These are phyloP conservation scores for Pagetopsis macropterus DNA, from an alignment of 2,797 vertebrate species.

Conservation along the genomic window DNA sequence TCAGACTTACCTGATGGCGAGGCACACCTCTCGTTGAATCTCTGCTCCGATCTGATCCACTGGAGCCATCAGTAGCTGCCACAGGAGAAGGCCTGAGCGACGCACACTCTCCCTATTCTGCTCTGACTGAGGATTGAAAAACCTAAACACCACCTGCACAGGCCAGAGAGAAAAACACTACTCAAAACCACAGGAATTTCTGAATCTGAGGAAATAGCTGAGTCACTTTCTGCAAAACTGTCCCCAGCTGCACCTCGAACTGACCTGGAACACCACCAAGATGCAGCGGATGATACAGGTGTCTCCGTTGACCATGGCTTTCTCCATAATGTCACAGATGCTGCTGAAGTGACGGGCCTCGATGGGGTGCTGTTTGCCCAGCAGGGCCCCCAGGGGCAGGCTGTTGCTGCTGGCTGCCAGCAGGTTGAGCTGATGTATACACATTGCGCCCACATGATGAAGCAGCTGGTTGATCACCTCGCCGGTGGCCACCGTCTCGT, in stretches of 20 bases:
- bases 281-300: constrained; percentile 97
- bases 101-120: constrained; percentile 94
- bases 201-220: neutral
- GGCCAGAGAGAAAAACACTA: constrained; percentile 10
- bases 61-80: constrained; percentile 98
- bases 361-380: constrained; percentile 96
- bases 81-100: constrained; percentile 91
- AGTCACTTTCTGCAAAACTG: neutral
- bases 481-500: constrained; percentile 90
- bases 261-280: constrained; percentile 97
- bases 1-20: constrained; percentile 92
- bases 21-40: constrained; percentile 96
- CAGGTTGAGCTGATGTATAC: constrained; percentile 97
- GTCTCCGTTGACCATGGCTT: constrained; percentile 97
- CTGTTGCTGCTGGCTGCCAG: constrained; percentile 91
- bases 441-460: constrained; percentile 99
- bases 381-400: constrained; percentile 89
- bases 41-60: constrained; percentile 94
- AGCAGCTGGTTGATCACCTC: constrained; percentile 98
- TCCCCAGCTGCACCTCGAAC: constrained; percentile 4
- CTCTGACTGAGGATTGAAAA: constrained; percentile 96
- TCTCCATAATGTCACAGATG: constrained; percentile 99
- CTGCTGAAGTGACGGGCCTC: constrained; percentile 96
- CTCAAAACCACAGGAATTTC: neutral
- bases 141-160: constrained; percentile 95